Evolutionary conservation across 2,888 invertebrate genomes (phyloP).

Genomic region (Scelioninae gen. 1): DNA sequence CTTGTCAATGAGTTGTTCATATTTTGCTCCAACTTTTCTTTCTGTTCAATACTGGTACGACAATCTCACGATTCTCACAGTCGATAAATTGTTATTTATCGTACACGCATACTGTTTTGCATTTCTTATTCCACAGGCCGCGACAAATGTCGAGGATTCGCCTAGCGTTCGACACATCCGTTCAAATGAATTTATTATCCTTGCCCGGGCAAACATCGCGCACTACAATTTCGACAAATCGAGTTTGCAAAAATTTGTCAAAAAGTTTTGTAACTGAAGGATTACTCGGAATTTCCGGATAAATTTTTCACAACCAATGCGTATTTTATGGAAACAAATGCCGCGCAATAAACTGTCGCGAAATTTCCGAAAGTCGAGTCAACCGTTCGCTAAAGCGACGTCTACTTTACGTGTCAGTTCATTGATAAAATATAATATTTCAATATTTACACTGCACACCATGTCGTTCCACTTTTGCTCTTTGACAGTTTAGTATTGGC

Average conservation of each 20-base stretch:
- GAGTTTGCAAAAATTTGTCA: conserved; percentile 53
- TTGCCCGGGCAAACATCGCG: conserved; percentile 46
- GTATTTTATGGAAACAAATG: conserved; percentile 54
- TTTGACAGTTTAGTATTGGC: neutral
- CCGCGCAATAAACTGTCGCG: conserved; percentile 28
- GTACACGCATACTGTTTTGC: conserved; percentile 39
- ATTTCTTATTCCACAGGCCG: conserved; percentile 42
- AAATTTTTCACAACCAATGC: conserved; percentile 40
- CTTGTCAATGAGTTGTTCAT: conserved; percentile 62
- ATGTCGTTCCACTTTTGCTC: neutral
- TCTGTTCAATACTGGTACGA: conserved; percentile 32
- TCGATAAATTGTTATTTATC: conserved; percentile 68
- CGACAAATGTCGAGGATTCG: conserved; percentile 62
- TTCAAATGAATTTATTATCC: conserved; percentile 60
- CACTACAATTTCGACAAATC: conserved; percentile 55
- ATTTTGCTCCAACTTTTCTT: conserved; percentile 46
- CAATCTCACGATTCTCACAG: conserved; percentile 49
- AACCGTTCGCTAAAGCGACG: conserved; percentile 20
- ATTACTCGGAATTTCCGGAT: conserved; percentile 38
- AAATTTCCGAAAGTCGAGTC: conserved; percentile 8
- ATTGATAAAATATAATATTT: conserved; percentile 31
- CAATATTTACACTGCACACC: conserved; percentile 5
- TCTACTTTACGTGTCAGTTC: conserved; percentile 22
- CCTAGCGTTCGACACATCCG: conserved; percentile 38
- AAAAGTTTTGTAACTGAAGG: conserved; percentile 49